Base-by-base conservation (phyloP, 2,888 invertebrate genomes). In the Chymomyza procnemis region DNA sequence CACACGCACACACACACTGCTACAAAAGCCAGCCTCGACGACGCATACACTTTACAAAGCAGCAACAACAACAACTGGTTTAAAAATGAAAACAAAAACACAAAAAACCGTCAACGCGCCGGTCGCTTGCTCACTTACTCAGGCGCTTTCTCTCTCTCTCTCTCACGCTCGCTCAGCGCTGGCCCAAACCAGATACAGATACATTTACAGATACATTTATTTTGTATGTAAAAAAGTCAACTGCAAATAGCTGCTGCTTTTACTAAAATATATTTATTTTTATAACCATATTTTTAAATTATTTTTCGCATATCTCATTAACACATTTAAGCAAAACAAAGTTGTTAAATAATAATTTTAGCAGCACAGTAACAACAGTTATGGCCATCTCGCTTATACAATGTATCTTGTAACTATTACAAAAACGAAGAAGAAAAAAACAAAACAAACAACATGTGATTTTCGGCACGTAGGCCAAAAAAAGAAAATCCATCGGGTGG, bases 381-480 rank as follows among this genome's bases (percentile, higher is more conserved):
- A 69, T 55, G 46, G 46, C 50, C 22, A 3, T 71, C 66, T 61
- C 59, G 30, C 65, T 72, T 58, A 9, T 63, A 66, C 55, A 55
- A 66, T 67, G 56, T 50, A 26, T 26, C 26, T 26, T 74, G 82
- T 74, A 70, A 73, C 18, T 75, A 71, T 75, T 67, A 73, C n/a
- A n/a, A n/a, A n/a, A n/a, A n/a, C n/a, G n/a, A n/a, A n/a, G n/a
- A 74, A 67, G 69, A 73, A 69, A 55, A 66, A 61, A 60, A 57
- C 64, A 77, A 86, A 87, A 77, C 72, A 84, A 86, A 84, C 80
- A 80, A 74, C 83, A 88, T 88, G 84, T 85, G 84, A 82, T 82
- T 78, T 75, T 76, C 71, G 74, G 82, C 84, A 85, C 84, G 84
- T 85, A 85, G 88, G 67, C 84, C 84, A 82, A n/a, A 62, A 64